Evolutionary conservation across 2,113 vertebrate genomes (phyloP).

Genomic region (Heliornis fulica): DNA sequence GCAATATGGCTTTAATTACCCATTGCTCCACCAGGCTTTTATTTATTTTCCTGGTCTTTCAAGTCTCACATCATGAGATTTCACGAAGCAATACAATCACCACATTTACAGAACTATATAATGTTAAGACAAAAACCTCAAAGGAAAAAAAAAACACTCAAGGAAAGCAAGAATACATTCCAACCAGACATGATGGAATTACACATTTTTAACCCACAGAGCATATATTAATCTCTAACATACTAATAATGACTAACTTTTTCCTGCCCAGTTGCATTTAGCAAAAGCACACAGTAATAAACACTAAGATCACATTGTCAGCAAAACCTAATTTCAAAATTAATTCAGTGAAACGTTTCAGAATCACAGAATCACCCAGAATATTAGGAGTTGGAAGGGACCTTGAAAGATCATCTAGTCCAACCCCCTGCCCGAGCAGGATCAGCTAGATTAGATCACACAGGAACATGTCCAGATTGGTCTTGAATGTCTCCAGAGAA

Average conservation of each 20-base stretch:
- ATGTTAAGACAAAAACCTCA: neutral
- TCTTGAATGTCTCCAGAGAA: no score
- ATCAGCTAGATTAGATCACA: no score
- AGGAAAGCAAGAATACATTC: neutral
- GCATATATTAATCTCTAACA: neutral
- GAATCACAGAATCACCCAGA: no score
- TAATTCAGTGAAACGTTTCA: neutral
- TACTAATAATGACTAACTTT: neutral
- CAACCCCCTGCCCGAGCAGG: no score
- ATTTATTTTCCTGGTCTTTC: neutral
- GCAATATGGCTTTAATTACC: slow-evolving; percentile 29
- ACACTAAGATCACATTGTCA: neutral
- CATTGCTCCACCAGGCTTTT: neutral
- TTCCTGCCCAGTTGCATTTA: neutral
- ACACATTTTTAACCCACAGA: neutral
- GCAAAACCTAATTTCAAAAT: neutral
- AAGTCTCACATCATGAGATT: neutral
- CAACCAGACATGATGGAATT: neutral
- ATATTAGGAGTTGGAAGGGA: no score
- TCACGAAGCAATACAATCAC: slow-evolving; percentile 56
- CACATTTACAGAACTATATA: neutral
- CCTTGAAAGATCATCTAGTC: no score
- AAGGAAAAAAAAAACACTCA: neutral
- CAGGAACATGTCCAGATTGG: no score
- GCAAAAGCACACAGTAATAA: neutral